Evolutionary conservation across 2,888 invertebrate genomes (phyloP), one percentile per base, ranked within the genome.

Genomic region (Rotaria macrura): DNA sequence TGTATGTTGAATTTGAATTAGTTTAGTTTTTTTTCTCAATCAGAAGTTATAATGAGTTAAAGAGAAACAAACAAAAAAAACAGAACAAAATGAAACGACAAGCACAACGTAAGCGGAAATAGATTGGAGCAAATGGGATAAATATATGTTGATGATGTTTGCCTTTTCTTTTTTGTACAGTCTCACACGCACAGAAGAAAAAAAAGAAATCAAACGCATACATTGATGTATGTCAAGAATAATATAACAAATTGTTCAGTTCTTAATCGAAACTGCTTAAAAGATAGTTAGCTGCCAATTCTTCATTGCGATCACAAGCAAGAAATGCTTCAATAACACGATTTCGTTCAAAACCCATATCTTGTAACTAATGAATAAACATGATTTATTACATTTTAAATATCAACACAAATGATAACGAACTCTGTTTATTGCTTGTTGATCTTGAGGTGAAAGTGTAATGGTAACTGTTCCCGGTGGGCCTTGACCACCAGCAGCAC

Each of bases 271-370:
- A 79, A 43, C 43, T 43, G 43, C 43, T 79, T 89, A 97, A 93
- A 88, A 99, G 93, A 92, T 98, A 99, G 92, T 99, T 98, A 72
- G 98, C 98, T 87, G 98, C 98, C 91, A 98, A 93, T 91, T 99
- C 97, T 25, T 97, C 95, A 92, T 99, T 98, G 91, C 96, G 97
- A 91, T 94, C 98, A 89, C 97, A 96, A 23, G 97, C 97, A 87
- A 96, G 93, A 88, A 99, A 92, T 4, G 98, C 98, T 89, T 94
- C 93, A 90, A 95, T 95, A 12, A 96, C 96, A 91, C 94, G 92
- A 14, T 90, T 90, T 84, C 90, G 86, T 87, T 93, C 94, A 91
- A 96, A 99, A 29, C 98, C 98, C 97, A 99, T 97, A 90, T 95
- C 95, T 79, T 79, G 79, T 79, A 79, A 43, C 79, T 79, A 79